Evolutionary conservation across 1,140 invertebrate species (phyloP), one percentile per base, ranked within the genome.

Genomic region (Grapholita molesta): DNA sequence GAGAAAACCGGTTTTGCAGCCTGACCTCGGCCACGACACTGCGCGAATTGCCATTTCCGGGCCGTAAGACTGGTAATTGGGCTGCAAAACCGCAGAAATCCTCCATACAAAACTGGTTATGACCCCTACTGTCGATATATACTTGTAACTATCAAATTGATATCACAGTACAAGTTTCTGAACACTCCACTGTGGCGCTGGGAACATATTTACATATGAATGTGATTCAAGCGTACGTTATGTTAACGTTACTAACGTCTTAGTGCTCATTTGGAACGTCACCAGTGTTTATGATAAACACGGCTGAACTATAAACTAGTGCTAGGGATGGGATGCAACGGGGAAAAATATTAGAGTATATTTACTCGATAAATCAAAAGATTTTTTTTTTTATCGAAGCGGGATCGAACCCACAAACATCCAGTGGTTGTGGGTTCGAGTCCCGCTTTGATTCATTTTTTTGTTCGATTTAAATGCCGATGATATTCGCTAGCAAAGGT

Each of bases 261-360:
- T 66, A 66, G 38, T 35, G 64, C 38, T 35, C 64, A 66, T 66
- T 42, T 42, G 64, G 38, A 38, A 67, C 66, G 35, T 67, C 35
- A 48, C 66, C 66, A 67, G 25, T 67, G 66, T 70, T 73, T 73
- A 68, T 70, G 66, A 70, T 70, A 73, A 73, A 70, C 69, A 70
- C 11, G 53, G 18, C 48, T 18, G 57, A 66, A 73, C 68, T 70
- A 73, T 70, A 69, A 64, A 53, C 57, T 32, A 18, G 55, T 1
- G 12, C 12, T 61, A 28, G 55, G 55, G 25, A 61, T 32, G 55
- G 0, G 12, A 55, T 21, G 11, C 53, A 61, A 32, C 55, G 55
- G 24, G 12, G 24, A 15, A 28, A 61, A 61, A 61, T 61, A 28
- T 12, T 61, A 18, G 55, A 6, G 25, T 61, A 55, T 28, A 3